Base-by-base conservation (phyloP, 1,140 invertebrate species). In the Dryas iulia region DNA sequence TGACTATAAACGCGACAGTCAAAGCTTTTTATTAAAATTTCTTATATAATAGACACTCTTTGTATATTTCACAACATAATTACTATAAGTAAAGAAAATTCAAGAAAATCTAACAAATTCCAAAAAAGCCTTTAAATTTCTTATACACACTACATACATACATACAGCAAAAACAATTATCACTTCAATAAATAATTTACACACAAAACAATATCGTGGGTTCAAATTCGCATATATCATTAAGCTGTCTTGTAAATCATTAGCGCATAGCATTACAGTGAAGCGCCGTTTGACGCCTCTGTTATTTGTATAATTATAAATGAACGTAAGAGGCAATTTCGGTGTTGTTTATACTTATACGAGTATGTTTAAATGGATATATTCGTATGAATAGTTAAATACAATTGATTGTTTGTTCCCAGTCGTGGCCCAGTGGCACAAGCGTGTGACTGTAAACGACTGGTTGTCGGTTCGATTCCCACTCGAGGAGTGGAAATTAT, bases 171-270 rank as follows among this genome's bases (percentile, higher is more conserved):
- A 47, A 21, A 47, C 39, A 47, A 47, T 47, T 47, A 47, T 47
- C 39, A 47, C 39, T 10, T 47, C 39, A 21, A 47, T 47, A 47
- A 47, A 47, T 47, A 18, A 47, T 47, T 47, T 47, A 47, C 14
- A 47, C 18, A 47, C 39, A 47, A 47, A 47, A n/a, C 6, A 18
- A 18, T 47, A 10, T 53, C 39, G 59, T 62, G 59, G 59, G 59
- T 11, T 52, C 28, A 47, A 53, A 62, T 62, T 24, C 59, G 39
- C 24, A 59, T 31, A 59, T 67, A 60, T 67, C 58, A 67, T 67
- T 67, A 59, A n/a, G 26, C 26, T 61, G 59, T 69, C 66, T 68
- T 31, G 52, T 75, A 69, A 72, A 72, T 72, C 73, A 75, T 75
- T 69, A 69, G 67, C 67, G 69, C 66, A 65, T 72, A 63, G 14